Percentiles rank a stretch among this genome's conserved stretches.
Conservation (phyloP, 2,113 vertebrate genomes). For the Pterocles burchelli region DNA sequence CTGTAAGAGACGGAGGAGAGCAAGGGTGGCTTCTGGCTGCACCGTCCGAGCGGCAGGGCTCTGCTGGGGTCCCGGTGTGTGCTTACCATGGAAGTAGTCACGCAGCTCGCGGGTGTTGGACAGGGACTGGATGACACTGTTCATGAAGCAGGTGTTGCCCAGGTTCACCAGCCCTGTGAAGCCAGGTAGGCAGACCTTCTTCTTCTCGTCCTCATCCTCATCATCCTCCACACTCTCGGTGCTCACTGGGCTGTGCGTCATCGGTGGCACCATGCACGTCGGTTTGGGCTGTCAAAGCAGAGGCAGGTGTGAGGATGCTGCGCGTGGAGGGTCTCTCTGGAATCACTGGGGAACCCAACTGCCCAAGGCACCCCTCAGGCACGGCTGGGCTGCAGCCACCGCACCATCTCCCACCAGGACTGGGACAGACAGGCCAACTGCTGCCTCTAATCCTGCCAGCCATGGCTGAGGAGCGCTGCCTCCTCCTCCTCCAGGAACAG, state of each 20-base stretch:
- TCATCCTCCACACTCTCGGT: constrained; percentile 84
- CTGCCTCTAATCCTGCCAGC: not conserved
- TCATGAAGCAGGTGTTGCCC: constrained; percentile 99
- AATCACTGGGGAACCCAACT: not conserved
- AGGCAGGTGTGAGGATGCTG: not conserved
- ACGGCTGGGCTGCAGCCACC: not conserved
- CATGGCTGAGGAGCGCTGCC: not conserved
- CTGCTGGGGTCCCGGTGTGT: not conserved
- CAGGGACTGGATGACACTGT: constrained; percentile 96
- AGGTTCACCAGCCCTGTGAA: constrained; percentile 97
- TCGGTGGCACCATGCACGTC: constrained; percentile 96
- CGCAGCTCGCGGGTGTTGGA: constrained; percentile 97
- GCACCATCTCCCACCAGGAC: not conserved
- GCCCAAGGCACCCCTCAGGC: not conserved
- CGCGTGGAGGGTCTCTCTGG: not conserved
- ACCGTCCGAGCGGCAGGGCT: not conserved
- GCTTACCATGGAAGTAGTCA: constrained; percentile 96
- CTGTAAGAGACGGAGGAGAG: constrained; percentile 65
- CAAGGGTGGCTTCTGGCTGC: not conserved
- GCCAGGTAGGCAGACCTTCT: constrained; percentile 92
- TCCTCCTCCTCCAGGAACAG: not conserved
- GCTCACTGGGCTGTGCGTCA: constrained; percentile 88
- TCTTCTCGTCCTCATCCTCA: constrained; percentile 91
- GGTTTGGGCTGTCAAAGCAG: constrained; percentile 86
- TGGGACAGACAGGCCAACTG: not conserved